These are phyloP conservation scores for Bombus superbus DNA, from an alignment of 1,140 invertebrate species.

Conservation along the genomic window DNA sequence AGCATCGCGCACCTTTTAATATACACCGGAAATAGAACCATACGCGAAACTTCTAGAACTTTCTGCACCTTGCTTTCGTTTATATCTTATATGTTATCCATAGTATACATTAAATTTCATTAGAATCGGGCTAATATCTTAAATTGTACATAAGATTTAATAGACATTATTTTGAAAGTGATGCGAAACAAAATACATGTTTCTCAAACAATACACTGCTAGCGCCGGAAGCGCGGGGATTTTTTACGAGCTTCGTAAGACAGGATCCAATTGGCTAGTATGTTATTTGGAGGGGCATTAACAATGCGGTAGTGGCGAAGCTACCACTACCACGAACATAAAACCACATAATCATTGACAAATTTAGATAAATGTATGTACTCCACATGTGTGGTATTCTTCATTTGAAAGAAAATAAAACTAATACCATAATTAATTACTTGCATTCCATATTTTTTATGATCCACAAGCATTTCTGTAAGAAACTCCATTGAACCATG, in stretches of 20 bases:
- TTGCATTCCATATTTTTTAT: neutral
- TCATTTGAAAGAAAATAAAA: too few relatives aligned
- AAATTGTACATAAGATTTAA: neutral
- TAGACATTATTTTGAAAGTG: neutral
- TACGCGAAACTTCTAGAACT: conserved; percentile 77
- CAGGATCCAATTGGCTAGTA: conserved; percentile 51
- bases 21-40: conserved; percentile 73
- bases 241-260: conserved; percentile 56
- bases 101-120: neutral
- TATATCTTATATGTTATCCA: neutral
- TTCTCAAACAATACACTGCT: conserved; percentile 27
- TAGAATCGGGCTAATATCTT: neutral
- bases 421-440: neutral
- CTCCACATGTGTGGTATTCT: neutral
- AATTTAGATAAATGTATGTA: neutral
- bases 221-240: conserved; percentile 58
- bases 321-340: conserved; percentile 11
- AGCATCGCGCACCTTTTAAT: conserved; percentile 71
- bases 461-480: too few relatives aligned
- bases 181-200: conserved; percentile 32
- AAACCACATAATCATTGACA: neutral
- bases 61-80: conserved; percentile 51
- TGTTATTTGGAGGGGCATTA: conserved; percentile 33
- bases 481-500: neutral
- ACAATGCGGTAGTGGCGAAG: conserved; percentile 15